Percentiles rank a stretch among this genome's conserved stretches.
These are phyloP conservation scores for Hydrotaea cyrtoneurina DNA, from an alignment of 2,888 invertebrate genomes.

Conservation along the genomic window DNA sequence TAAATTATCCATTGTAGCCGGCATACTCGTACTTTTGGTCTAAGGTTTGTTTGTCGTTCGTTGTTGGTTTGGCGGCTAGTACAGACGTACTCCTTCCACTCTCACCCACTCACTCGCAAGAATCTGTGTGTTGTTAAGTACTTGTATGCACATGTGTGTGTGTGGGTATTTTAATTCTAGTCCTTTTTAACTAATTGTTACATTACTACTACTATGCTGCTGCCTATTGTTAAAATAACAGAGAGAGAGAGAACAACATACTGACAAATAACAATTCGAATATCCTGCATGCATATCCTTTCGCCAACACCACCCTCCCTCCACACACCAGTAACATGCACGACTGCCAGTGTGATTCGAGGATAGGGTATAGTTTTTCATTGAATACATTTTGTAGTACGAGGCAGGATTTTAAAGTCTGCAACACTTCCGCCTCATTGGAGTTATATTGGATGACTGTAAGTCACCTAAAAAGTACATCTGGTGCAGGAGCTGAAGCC, in stretches of 20 bases:
- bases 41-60: conserved; percentile 10
- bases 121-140: background rate
- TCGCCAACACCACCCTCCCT: background rate
- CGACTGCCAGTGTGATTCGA: no score
- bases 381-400: background rate
- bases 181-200: conserved; percentile 75
- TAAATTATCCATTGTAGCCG: conserved; percentile 64
- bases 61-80: background rate
- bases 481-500: no score
- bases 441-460: no score
- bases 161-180: conserved; percentile 34
- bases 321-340: background rate
- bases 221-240: conserved; percentile 69
- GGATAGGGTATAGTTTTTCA: conserved; percentile 36
- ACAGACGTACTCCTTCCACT: background rate
- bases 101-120: background rate
- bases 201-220: conserved; percentile 64
- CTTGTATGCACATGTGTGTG: background rate
- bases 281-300: conserved; percentile 38
- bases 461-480: no score
- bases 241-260: conserved; percentile 34
- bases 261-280: conserved; percentile 5
- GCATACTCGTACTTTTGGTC: conserved; percentile 36
- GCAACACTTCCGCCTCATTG: background rate
- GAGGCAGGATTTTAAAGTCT: background rate